phyloP scores from a whole-genome alignment of 1,140 invertebrate genomes.

The Pomacea maculata region DNA sequence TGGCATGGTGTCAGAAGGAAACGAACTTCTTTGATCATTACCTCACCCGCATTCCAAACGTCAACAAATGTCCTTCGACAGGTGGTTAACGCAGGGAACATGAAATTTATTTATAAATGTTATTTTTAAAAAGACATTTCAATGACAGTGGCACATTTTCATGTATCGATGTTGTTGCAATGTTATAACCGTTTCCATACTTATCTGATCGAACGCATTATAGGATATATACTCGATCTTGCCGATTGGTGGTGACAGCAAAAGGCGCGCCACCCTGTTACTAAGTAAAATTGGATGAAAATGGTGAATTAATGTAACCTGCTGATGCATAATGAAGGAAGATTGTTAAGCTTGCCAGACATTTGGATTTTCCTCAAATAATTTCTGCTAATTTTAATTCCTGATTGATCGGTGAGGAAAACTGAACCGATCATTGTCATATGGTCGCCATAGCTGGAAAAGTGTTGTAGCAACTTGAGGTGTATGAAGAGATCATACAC shows the following conservation, averaged over 20 bases:
- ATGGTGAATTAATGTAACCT: not conserved
- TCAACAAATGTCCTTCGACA: conserved; percentile 15
- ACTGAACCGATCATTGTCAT: conserved; percentile 23
- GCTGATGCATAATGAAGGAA: not conserved
- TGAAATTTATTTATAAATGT: not conserved
- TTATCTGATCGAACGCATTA: conserved; percentile 2
- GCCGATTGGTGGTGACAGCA: not conserved
- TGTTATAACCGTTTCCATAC: not conserved
- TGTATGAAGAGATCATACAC: not conserved
- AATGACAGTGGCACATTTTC: not conserved
- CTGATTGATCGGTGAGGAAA: conserved; percentile 7
- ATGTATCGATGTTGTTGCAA: not conserved
- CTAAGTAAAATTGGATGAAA: not conserved
- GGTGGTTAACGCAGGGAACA: not conserved
- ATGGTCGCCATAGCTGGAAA: conserved; percentile 31
- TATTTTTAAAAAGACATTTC: not conserved
- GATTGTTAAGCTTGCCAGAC: not conserved
- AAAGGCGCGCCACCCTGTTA: conserved; percentile 11
- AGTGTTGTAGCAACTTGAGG: conserved; percentile 33
- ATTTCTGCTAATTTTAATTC: too few species aligned
- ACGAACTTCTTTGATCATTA: conserved; percentile 17
- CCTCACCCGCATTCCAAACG: conserved; percentile 23
- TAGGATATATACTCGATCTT: not conserved
- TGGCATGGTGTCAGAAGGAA: conserved; percentile 20
- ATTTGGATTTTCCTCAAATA: too few species aligned